Evolutionary conservation across 92 coral and sea anemone genomes (phyloP), one percentile per base, ranked within the genome.

Genomic region (Porites lobata): DNA sequence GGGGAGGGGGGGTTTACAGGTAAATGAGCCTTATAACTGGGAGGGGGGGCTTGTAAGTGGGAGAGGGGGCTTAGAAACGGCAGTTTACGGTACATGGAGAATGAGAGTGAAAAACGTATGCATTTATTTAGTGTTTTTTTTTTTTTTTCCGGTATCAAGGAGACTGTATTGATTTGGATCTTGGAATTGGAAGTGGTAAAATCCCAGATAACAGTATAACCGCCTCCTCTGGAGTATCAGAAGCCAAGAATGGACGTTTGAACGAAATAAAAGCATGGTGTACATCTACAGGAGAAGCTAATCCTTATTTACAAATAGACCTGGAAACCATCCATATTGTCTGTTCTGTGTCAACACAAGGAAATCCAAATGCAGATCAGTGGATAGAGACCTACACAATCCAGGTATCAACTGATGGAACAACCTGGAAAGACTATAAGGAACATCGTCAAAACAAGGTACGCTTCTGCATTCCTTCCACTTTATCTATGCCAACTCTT

Each of bases 221-320:
- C 15, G 64, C 89, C n/a, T 85, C 89, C 2, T 21, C 84, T 21
- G 64, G 1, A 26, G 5, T 32, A 8, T 52, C 89, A 51, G 75
- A 75, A 65, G 89, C 89, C 22, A 76, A 47, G 76, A 85, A 85
- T 77, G 89, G 89, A 14, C 84, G 89, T n/a, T n/a, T 85, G 11
- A 65, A 68, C 66, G 22, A 65, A n/a, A 9, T 74, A 50, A 47
- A 22, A 54, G 77, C 89, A 14, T 85, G 89, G 89, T 85, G 89
- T 47, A 76, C 84, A 14, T 6, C 22, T 9, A 69, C 86, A 54
- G 50, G 20, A 65, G 84, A 79, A 14, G 14, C 50, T 65, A 79
- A 64, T 17, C 84, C 74, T 65, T 79, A 79, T 64, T 61, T 65
- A 79, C 84, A 79, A 61, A 79, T 79, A 50, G 74, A 79, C 52